phyloP scores from a whole-genome alignment of 1,140 invertebrate species.

The Gryllus bimaculatus region DNA sequence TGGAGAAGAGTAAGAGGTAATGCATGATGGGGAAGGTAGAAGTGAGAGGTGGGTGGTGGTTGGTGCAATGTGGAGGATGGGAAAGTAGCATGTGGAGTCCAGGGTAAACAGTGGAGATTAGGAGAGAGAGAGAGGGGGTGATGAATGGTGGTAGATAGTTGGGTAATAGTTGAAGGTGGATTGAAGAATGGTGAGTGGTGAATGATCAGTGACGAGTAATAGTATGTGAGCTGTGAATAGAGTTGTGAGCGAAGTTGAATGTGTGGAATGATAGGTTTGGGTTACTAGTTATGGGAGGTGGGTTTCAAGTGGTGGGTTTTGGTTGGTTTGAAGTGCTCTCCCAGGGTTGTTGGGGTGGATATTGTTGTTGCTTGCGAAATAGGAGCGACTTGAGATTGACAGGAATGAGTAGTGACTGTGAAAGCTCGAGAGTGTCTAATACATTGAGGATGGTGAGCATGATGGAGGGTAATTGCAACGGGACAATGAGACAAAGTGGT shows the following conservation, averaged over 20 bases:
- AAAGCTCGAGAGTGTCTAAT: too few relatives aligned
- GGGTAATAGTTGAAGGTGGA: background rate
- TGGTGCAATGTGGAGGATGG: background rate
- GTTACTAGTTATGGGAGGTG: too few relatives aligned
- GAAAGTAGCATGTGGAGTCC: background rate
- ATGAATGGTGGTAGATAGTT: background rate
- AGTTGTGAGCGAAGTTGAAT: too few relatives aligned
- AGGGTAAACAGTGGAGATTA: background rate
- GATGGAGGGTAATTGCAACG: background rate
- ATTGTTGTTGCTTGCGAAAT: too few relatives aligned
- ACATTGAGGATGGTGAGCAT: too few relatives aligned
- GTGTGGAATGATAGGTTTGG: too few relatives aligned
- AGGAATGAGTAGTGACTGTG: background rate
- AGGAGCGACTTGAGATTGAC: background rate
- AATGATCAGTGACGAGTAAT: background rate
- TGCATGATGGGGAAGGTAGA: background rate
- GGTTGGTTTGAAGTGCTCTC: too few relatives aligned
- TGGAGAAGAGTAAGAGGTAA: too few relatives aligned
- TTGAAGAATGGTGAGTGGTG: background rate
- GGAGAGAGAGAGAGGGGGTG: constrained; percentile 4
- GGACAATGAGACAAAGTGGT: background rate
- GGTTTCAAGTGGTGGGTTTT: too few relatives aligned
- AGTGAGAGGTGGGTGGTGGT: background rate
- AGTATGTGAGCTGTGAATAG: too few relatives aligned
- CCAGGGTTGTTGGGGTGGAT: too few relatives aligned